Percentiles rank a stretch among this genome's conserved stretches.
Evolutionary conservation across 2,888 invertebrate species (phyloP).

Genomic region (Thysanoteuthis rhombus): DNA sequence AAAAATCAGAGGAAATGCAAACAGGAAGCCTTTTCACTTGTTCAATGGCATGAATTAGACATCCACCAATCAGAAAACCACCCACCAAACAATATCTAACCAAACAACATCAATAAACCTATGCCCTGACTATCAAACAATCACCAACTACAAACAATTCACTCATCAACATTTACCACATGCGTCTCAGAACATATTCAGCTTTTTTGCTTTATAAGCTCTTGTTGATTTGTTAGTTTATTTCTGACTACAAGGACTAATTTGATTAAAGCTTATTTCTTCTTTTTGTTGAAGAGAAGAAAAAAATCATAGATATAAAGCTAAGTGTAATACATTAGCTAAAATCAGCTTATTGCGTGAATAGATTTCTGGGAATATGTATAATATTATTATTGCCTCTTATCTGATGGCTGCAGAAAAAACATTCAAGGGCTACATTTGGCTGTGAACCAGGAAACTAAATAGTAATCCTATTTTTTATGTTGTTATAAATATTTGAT

Average conservation of each 20-base stretch:
- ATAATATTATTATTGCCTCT: background rate
- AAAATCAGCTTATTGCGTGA: too few relatives aligned
- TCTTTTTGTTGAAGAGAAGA: too few relatives aligned
- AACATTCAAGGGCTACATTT: background rate
- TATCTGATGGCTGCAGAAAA: background rate
- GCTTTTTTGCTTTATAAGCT: background rate
- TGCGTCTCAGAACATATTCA: background rate
- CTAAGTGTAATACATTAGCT: too few relatives aligned
- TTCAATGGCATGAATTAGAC: background rate
- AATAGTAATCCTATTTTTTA: background rate
- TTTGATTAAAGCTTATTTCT: background rate
- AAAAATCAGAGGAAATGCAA: background rate
- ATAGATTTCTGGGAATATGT: too few relatives aligned
- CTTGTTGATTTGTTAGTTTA: background rate
- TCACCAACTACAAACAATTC: background rate
- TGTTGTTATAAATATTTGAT: background rate
- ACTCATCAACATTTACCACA: background rate
- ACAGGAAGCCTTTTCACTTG: background rate
- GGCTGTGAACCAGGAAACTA: background rate
- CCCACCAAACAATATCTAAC: background rate
- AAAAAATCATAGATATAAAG: too few relatives aligned
- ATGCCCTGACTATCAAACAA: background rate
- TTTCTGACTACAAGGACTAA: background rate
- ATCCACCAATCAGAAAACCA: background rate
- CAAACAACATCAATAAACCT: background rate